Base-by-base conservation (phyloP, 2,888 invertebrate genomes). In the Cosmia trapezina region DNA sequence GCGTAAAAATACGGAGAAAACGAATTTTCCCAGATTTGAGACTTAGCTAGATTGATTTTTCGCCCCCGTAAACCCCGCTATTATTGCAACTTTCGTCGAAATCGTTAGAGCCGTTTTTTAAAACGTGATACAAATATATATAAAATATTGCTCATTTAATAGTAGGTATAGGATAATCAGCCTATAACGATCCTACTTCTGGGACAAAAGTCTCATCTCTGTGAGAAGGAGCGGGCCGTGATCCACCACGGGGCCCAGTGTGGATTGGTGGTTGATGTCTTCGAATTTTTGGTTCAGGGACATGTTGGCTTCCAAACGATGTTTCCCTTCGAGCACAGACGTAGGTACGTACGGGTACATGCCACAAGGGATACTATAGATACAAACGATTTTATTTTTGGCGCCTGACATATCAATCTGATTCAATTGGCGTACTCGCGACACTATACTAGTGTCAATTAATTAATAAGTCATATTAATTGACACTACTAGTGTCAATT, bases 381-480 rank as follows among this genome's bases (percentile, higher is more conserved):
- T 7, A 19, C 72, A 41, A 72, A 69, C n/a, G 41, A 66, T 70
- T 62, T 70, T 66, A 57, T 69, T 65, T 62, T 61, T 49, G 61
- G 57, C 64, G 72, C 49, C 70, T 59, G 70, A 56, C 54, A 70
- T 74, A 68, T 82, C 56, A 54, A 68, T 64, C 37, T 68, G 28
- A 70, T 73, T 81, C 64, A 73, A 80, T 68, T 65, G 78, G 53
- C 54, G 37, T 28, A 28, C 28, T 28, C 28, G 28, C 28, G 28
- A 28, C 28, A 28, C 37, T 37, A 6, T 6, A 6, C 5, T 41
- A 41, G 72, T 81, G 77, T 77, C 63, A 73, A 81, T 73, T 70
- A 70, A 64, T 28, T 28, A 28, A 3, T 28, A 28, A 28, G 28
- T 28, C 28, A 28, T 28, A 28, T 28, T 28, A 2, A 28, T 28